Evolutionary conservation across 2,888 invertebrate genomes (phyloP).

Genomic region (Folsomia manolachei): DNA sequence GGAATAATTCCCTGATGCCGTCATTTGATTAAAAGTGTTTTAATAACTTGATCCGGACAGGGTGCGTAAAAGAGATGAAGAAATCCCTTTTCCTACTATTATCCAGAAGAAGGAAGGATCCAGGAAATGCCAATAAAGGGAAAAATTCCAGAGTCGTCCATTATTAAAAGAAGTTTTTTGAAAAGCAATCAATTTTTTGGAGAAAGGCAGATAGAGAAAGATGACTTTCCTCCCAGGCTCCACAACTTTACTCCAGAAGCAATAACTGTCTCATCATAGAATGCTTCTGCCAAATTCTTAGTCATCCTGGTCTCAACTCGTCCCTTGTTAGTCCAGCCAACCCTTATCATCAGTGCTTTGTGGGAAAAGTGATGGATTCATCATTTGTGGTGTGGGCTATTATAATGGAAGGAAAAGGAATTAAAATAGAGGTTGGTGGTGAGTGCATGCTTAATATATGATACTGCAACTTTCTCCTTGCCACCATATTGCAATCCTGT

Average conservation of each 20-base stretch:
- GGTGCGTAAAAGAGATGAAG: not conserved
- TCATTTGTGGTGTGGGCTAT: too few species aligned
- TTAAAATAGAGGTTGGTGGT: too few species aligned
- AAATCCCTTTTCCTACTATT: not conserved
- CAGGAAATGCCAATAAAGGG: conserved; percentile 6
- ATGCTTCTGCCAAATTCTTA: too few species aligned
- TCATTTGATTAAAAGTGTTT: conserved; percentile 9
- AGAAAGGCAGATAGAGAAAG: not conserved
- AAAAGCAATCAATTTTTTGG: conserved; percentile 13
- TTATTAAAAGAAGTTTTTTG: conserved; percentile 25
- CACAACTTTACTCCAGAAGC: conserved; percentile 7
- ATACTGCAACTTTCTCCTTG: too few species aligned
- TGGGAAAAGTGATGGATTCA: too few species aligned
- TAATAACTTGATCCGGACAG: not conserved
- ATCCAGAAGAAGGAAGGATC: not conserved
- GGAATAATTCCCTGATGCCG: not conserved
- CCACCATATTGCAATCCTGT: too few species aligned
- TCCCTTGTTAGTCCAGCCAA: too few species aligned
- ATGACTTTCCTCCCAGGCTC: not conserved
- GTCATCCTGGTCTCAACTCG: too few species aligned
- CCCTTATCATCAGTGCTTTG: too few species aligned
- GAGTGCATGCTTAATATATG: too few species aligned
- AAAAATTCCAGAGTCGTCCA: conserved; percentile 28
- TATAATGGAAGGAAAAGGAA: too few species aligned
- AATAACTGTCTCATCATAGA: conserved; percentile 17